phyloP scores from a whole-genome alignment of 2,888 invertebrate genomes.

The Caenorhabditis zanzibari region DNA sequence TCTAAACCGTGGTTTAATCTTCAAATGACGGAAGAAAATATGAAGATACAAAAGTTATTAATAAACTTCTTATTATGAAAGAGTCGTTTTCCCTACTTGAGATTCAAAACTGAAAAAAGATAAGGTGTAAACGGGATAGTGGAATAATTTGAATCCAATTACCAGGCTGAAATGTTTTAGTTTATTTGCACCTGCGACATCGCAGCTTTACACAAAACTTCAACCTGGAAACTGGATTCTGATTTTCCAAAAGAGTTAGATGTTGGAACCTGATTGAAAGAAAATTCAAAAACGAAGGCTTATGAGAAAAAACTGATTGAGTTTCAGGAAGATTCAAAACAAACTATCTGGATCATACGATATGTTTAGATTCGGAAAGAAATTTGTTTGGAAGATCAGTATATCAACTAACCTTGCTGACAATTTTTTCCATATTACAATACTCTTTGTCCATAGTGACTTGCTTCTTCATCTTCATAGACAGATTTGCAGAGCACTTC shows the following conservation, averaged over 20 bases:
- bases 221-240: too few species aligned
- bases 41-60: slow-evolving; percentile 43
- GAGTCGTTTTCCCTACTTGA: not conserved
- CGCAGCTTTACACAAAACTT: not conserved
- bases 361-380: too few species aligned
- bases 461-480: slow-evolving; percentile 58
- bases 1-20: slow-evolving; percentile 48
- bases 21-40: slow-evolving; percentile 46
- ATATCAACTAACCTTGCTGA: slow-evolving; percentile 54
- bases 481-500: not conserved
- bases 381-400: too few species aligned
- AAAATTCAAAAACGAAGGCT: too few species aligned
- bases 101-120: not conserved
- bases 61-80: slow-evolving; percentile 31
- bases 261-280: too few species aligned
- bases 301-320: too few species aligned
- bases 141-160: slow-evolving; percentile 52
- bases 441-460: slow-evolving; percentile 65
- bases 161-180: slow-evolving; percentile 42
- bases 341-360: too few species aligned
- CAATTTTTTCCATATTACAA: slow-evolving; percentile 65
- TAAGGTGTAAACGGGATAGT: slow-evolving; percentile 7
- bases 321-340: too few species aligned
- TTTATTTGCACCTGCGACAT: slow-evolving; percentile 55
- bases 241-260: too few species aligned